Evolutionary conservation across 1,140 invertebrate genomes (phyloP), one percentile per base, ranked within the genome.

Genomic region (Chrysomallon squamiferum): DNA sequence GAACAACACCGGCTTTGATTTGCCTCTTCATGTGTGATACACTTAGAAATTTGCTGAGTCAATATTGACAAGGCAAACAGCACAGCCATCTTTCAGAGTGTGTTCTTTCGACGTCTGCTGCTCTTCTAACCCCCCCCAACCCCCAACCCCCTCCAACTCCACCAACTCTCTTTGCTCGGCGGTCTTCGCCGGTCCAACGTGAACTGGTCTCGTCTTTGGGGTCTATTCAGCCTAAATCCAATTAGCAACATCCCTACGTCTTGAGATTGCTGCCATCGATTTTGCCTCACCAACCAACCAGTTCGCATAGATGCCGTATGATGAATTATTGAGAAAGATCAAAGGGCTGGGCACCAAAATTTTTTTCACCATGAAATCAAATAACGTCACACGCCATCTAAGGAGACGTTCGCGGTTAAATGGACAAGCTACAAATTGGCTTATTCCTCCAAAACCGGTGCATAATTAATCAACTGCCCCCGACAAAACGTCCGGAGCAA

Each of bases 381-480:
- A 66, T 66, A 66, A 66, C 32, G 50, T 54, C 57, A 52, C 38
- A 38, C 35, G 57, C 47, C 50, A 54, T 47, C 57, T 64, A 64
- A 64, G 57, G 54, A 64, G 62, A 64, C 57, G 35, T 64, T 64
- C 62, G 52, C 62, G 57, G 38, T 64, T 41, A 54, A 54, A 52
- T 38, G 47, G 45, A 54, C 62, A 57, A 58, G 52, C 62, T 60
- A 58, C 64, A 66, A 66, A 66, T 66, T 66, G 64, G 64, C 64
- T 66, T 66, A 66, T 52, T 61, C 59, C 58, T 35, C 47, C 22
- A 27, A 58, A 57, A 29, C 64, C 59, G 58, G 58, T 66, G 64
- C 64, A 66, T 66, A 66, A 66, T 66, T 66, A 66, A 66, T 66
- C 64, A 66, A 54, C 50, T 54, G 50, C 50, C 50, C 50, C 50